Percentiles rank a stretch among this genome's conserved stretches.
phyloP scores from a whole-genome alignment of 1,140 invertebrate species.

The Alviniconcha marisindica region DNA sequence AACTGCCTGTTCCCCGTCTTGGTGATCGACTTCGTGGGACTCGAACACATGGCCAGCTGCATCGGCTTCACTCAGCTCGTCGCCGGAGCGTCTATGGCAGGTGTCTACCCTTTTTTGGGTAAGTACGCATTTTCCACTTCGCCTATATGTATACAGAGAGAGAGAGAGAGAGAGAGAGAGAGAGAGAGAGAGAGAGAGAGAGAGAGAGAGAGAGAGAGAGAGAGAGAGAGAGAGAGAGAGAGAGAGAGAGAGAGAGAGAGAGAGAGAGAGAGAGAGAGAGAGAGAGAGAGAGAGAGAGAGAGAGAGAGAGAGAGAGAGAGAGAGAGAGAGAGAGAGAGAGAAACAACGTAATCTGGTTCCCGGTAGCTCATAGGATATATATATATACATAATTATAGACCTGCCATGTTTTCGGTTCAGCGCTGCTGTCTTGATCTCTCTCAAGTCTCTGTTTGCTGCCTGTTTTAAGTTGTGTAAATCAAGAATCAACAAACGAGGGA shows the following conservation, averaged over 20 bases:
- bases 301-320: background rate
- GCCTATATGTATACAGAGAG: no score
- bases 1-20: background rate
- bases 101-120: slow-evolving; percentile 22
- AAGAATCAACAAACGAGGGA: background rate
- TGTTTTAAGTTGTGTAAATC: no score
- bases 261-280: background rate
- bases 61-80: background rate
- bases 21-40: slow-evolving; percentile 2
- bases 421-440: no score
- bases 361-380: background rate
- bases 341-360: no score
- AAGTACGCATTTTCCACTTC: background rate
- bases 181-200: background rate
- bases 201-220: background rate
- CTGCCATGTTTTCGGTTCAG: background rate
- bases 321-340: background rate
- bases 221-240: background rate
- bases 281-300: background rate
- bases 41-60: slow-evolving; percentile 11
- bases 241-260: background rate
- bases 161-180: background rate
- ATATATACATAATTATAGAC: background rate
- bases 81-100: background rate
- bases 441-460: no score